Evolutionary conservation across 2,797 vertebrate genomes (phyloP).

Genomic region (Artibeus jamaicensis): DNA sequence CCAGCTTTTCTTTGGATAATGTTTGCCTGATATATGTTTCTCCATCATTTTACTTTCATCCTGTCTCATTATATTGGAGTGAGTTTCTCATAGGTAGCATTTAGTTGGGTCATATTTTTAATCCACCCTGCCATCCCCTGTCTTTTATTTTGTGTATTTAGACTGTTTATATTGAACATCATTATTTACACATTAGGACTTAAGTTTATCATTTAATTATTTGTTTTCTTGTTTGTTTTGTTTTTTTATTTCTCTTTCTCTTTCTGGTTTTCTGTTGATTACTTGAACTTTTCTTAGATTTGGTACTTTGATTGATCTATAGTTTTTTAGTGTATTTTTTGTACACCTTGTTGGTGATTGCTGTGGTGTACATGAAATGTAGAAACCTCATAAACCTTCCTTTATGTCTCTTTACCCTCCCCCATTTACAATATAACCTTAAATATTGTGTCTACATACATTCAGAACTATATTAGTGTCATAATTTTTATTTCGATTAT

Average conservation of each 20-base stretch:
- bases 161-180: not conserved
- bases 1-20: not conserved
- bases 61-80: not conserved
- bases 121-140: not conserved
- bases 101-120: not conserved
- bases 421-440: not conserved
- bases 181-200: not conserved
- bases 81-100: not conserved
- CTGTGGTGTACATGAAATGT: not conserved
- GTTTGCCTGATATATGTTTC: not conserved
- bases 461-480: not conserved
- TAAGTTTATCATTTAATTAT: not conserved
- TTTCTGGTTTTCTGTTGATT: not conserved
- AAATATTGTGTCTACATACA: not conserved
- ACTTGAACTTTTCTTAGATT: not conserved
- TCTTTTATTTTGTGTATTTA: constrained; percentile 3
- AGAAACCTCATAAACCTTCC: not conserved
- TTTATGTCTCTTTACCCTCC: not conserved
- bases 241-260: not conserved
- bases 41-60: not conserved
- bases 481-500: not conserved
- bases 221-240: not conserved
- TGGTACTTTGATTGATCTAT: not conserved
- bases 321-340: not conserved
- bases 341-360: not conserved